Conservation (phyloP, 2,797 vertebrate genomes). For the Chrosomus eos region DNA sequence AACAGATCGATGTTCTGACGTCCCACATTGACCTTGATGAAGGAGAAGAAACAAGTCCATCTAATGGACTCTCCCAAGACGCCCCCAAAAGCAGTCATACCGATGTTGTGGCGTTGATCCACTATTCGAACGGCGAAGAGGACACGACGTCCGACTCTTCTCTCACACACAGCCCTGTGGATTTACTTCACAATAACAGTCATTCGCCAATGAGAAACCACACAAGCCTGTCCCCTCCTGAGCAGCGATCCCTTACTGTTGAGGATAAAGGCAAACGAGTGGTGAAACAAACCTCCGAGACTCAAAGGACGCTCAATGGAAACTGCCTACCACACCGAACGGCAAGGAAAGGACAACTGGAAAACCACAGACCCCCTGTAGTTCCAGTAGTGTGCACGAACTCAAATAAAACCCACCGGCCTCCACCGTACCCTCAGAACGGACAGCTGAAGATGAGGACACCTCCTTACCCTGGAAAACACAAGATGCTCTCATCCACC, state of each 20-base stretch:
- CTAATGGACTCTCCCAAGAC: slow-evolving; percentile 54
- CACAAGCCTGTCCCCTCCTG: slow-evolving; percentile 69
- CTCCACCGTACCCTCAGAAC: slow-evolving; percentile 78
- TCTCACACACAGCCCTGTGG: slow-evolving; percentile 59
- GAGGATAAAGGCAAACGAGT: slow-evolving; percentile 64
- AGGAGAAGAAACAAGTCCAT: slow-evolving; percentile 55
- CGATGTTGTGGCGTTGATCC: slow-evolving; percentile 59
- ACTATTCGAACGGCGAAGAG: slow-evolving; percentile 56
- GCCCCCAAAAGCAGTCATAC: slow-evolving; percentile 59
- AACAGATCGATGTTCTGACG: slow-evolving; percentile 83
- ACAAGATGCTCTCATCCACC: slow-evolving; percentile 74
- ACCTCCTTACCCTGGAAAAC: slow-evolving; percentile 67
- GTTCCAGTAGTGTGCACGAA: slow-evolving; percentile 64
- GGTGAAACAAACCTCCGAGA: slow-evolving; percentile 42
- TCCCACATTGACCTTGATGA: slow-evolving; percentile 76
- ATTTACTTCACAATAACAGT: slow-evolving; percentile 4
- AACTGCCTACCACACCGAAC: slow-evolving; percentile 67
- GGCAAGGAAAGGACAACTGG: slow-evolving; percentile 51
- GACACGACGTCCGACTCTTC: slow-evolving; percentile 42
- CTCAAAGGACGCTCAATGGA: slow-evolving; percentile 63
- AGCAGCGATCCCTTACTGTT: slow-evolving; percentile 71
- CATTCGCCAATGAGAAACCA: slow-evolving; percentile 22
- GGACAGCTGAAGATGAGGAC: slow-evolving; percentile 66
- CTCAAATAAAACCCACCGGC: slow-evolving; percentile 71
- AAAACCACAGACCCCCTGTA: slow-evolving; percentile 50